Percentiles rank a stretch among this genome's conserved stretches.
phyloP scores from a whole-genome alignment of 2,888 invertebrate genomes.

The Scrobipalpa atriplicella region DNA sequence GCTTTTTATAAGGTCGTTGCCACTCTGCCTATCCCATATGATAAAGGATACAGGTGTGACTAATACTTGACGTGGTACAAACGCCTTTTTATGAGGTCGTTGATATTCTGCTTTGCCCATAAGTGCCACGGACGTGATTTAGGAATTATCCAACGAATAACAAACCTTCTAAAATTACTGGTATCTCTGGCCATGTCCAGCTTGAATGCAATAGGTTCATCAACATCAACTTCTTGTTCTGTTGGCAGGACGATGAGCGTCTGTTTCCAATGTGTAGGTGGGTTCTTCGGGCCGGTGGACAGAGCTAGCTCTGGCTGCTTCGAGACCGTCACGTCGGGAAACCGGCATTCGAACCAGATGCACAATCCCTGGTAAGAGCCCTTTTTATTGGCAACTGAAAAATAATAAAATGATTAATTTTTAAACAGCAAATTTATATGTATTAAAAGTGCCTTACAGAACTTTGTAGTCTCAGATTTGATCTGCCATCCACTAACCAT shows the following conservation, averaged over 20 bases:
- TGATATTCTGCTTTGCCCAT: no score
- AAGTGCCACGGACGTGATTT: no score
- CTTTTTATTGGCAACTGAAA: slow-evolving; percentile 76
- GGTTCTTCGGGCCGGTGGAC: slow-evolving; percentile 88
- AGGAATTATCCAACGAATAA: no score
- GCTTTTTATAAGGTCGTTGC: no score
- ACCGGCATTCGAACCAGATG: slow-evolving; percentile 91
- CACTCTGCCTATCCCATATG: no score
- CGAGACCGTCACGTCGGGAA: slow-evolving; percentile 78
- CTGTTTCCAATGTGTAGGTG: slow-evolving; percentile 96
- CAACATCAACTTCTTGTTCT: slow-evolving; percentile 78
- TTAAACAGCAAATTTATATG: no score
- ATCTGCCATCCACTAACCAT: no score
- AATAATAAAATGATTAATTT: background rate
- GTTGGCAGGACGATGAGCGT: slow-evolving; percentile 91
- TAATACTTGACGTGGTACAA: no score
- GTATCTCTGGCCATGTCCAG: slow-evolving; percentile 82
- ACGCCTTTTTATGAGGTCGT: no score
- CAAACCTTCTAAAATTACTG: slow-evolving; percentile 73
- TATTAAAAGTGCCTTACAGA: no score
- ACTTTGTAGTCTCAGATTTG: no score
- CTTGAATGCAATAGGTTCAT: slow-evolving; percentile 87
- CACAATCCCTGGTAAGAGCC: slow-evolving; percentile 89
- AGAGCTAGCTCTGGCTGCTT: slow-evolving; percentile 82
- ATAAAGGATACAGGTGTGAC: no score